These are phyloP conservation scores for Microctonus hyperodae DNA, from an alignment of 2,888 invertebrate species.

Conservation along the genomic window DNA sequence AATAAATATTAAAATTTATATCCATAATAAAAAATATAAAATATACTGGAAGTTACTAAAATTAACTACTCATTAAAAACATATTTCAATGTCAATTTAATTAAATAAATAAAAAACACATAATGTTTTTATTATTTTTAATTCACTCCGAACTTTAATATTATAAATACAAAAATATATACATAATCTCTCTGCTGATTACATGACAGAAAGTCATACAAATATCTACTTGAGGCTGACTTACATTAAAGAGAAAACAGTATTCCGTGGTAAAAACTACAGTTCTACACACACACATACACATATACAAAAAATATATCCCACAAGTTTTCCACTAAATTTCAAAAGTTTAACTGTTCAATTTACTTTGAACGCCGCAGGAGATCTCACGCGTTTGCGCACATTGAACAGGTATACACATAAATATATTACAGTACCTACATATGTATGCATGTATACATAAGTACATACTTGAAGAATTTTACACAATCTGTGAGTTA, in stretches of 20 bases:
- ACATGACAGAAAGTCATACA: neutral
- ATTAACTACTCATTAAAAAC: too few species aligned
- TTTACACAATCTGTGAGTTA: conserved; percentile 25
- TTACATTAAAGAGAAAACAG: neutral
- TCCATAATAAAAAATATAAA: too few species aligned
- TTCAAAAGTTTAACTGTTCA: conserved; percentile 45
- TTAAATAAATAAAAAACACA: too few species aligned
- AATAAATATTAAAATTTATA: too few species aligned
- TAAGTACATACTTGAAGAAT: too few species aligned
- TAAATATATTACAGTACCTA: neutral
- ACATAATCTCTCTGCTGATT: too few species aligned
- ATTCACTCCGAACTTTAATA: too few species aligned
- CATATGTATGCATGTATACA: neutral
- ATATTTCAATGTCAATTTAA: too few species aligned
- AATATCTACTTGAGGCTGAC: neutral
- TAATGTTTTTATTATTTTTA: too few species aligned
- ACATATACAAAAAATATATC: neutral
- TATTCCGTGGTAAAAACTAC: neutral
- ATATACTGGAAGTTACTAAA: too few species aligned
- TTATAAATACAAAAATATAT: too few species aligned
- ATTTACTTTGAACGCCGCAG: conserved; percentile 41
- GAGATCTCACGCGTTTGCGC: conserved; percentile 21
- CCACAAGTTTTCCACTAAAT: conserved; percentile 51
- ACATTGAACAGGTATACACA: conserved; percentile 10
- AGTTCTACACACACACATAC: too few species aligned